Percentiles rank a stretch among this genome's conserved stretches.
These are phyloP conservation scores for Xylota segnis DNA, from an alignment of 2,888 invertebrate genomes.

Conservation along the genomic window DNA sequence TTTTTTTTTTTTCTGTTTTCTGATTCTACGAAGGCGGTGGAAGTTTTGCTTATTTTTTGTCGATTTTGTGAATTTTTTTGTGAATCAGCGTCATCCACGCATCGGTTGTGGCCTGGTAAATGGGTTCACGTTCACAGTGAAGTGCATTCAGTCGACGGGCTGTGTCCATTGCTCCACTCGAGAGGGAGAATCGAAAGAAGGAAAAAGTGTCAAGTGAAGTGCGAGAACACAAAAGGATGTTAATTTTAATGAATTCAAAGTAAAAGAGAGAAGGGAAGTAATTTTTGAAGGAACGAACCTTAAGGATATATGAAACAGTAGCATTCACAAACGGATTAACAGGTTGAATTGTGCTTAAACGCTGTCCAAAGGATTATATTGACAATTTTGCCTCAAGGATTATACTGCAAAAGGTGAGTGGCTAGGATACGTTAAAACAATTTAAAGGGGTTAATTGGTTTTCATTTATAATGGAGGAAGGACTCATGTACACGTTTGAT, in stretches of 20 bases:
- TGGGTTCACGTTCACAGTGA: constrained; percentile 33
- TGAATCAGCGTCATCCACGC: not conserved
- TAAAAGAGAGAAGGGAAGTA: not conserved
- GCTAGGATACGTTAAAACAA: not conserved
- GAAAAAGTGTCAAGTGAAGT: constrained; percentile 37
- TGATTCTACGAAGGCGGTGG: constrained; percentile 21
- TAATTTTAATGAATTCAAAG: constrained; percentile 27
- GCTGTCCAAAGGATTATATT: constrained; percentile 28
- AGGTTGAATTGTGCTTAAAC: constrained; percentile 16
- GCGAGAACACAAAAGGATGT: constrained; percentile 24
- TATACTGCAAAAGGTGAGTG: constrained; percentile 32
- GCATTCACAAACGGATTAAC: constrained; percentile 9
- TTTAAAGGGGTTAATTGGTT: not conserved
- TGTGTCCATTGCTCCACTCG: constrained; percentile 43
- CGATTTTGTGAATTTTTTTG: not conserved
- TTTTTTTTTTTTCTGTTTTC: constrained; percentile 3
- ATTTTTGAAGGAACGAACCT: not conserved
- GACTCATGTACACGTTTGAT: too few species aligned
- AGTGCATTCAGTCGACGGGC: constrained; percentile 21
- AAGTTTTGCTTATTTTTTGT: not conserved
- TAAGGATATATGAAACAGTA: constrained; percentile 6
- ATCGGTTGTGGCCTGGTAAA: not conserved
- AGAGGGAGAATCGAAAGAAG: not conserved
- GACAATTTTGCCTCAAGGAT: constrained; percentile 32
- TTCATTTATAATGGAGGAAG: too few species aligned